phyloP scores from a whole-genome alignment of 1,140 invertebrate species.

The Bombus sylvicola region DNA sequence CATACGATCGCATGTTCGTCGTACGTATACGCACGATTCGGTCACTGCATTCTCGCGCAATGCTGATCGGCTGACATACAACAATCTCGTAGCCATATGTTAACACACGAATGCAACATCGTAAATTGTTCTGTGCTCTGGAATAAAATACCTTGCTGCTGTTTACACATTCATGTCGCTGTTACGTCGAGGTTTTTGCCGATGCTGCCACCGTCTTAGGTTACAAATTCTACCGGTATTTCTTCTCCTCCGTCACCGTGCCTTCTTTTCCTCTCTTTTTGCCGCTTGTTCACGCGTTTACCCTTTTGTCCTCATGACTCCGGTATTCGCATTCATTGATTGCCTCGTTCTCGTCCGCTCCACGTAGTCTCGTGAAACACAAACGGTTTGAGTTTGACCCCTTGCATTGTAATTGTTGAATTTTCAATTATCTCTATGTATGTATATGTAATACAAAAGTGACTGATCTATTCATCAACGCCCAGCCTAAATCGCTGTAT shows the following conservation, averaged over 20 bases:
- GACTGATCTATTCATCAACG: too few species aligned
- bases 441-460: too few species aligned
- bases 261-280: slow-evolving; percentile 19
- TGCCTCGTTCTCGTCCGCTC: too few species aligned
- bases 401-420: neutral
- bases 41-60: neutral
- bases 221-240: slow-evolving; percentile 52
- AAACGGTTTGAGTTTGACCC: neutral
- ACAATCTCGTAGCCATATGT: slow-evolving; percentile 22
- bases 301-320: neutral
- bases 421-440: neutral
- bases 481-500: too few species aligned
- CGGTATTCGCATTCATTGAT: neutral
- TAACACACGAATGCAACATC: slow-evolving; percentile 33
- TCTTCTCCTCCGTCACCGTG: neutral
- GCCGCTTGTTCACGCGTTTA: slow-evolving; percentile 1
- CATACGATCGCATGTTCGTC: neutral
- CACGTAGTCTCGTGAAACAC: neutral
- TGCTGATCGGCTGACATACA: neutral
- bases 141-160: slow-evolving; percentile 51
- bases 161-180: slow-evolving; percentile 45
- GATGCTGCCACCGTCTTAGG: slow-evolving; percentile 26
- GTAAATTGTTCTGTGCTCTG: slow-evolving; percentile 50
- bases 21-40: neutral
- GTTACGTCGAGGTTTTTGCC: slow-evolving; percentile 27